These are phyloP conservation scores for Drosophila prosaltans DNA, from an alignment of 1,140 invertebrate species.

Conservation along the genomic window DNA sequence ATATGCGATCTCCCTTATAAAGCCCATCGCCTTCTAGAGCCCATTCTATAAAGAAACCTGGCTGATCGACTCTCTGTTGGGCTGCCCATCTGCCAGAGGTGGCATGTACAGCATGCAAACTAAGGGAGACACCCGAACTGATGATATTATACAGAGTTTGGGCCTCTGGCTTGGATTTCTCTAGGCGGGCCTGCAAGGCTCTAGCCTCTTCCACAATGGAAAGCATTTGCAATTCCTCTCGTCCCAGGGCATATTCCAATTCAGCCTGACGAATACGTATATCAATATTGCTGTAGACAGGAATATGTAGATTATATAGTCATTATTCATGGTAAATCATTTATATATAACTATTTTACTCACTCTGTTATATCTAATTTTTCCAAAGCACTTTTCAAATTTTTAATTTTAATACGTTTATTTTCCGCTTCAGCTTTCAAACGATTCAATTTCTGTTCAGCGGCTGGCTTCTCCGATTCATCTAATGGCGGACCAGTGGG, in stretches of 20 bases:
- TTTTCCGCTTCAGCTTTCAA: conserved; percentile 88
- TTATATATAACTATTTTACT: conserved; percentile 57
- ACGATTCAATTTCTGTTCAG: conserved; percentile 87
- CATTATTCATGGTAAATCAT: not conserved
- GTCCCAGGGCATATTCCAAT: conserved; percentile 92
- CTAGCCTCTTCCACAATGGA: conserved; percentile 92
- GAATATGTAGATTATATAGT: not conserved
- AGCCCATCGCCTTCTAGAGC: conserved; percentile 89
- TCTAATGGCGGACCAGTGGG: conserved; percentile 82
- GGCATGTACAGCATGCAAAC: conserved; percentile 87
- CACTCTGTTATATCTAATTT: conserved; percentile 90
- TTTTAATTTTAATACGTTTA: conserved; percentile 89
- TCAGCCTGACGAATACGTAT: conserved; percentile 95
- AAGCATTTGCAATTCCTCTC: conserved; percentile 93
- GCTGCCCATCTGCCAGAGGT: conserved; percentile 85
- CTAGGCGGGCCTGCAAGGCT: conserved; percentile 90
- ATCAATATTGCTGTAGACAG: conserved; percentile 90
- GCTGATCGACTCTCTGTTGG: conserved; percentile 85
- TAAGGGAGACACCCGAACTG: conserved; percentile 82
- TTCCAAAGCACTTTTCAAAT: conserved; percentile 89
- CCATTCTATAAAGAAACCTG: conserved; percentile 89
- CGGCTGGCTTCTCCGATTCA: conserved; percentile 79
- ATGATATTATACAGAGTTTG: conserved; percentile 76
- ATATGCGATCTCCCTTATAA: conserved; percentile 90
- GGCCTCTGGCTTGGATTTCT: conserved; percentile 84